These are phyloP conservation scores for Cryptotermes secundus DNA, from an alignment of 1,140 invertebrate species.

Conservation along the genomic window DNA sequence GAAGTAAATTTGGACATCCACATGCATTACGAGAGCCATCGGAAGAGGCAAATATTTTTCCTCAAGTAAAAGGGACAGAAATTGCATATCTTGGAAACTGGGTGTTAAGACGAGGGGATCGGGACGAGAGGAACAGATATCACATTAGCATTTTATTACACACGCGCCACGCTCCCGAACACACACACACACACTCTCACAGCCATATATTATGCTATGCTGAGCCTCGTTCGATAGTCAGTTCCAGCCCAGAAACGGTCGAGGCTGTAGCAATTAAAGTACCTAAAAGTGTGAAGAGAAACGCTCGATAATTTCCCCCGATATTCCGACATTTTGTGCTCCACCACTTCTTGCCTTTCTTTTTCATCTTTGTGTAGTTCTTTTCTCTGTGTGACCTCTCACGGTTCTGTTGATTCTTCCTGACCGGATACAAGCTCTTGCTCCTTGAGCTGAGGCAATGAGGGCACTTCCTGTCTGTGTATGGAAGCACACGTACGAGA, in stretches of 20 bases:
- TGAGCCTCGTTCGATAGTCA: not conserved
- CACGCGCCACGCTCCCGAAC: not conserved
- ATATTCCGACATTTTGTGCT: not conserved
- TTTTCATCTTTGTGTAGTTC: not conserved
- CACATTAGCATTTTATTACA: constrained; percentile 20
- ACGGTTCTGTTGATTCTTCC: not conserved
- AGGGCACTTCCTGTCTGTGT: not conserved
- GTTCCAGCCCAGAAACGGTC: not conserved
- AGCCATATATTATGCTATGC: not conserved
- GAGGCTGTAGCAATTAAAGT: not conserved
- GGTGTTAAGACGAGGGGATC: too few relatives aligned
- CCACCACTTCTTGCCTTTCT: not conserved
- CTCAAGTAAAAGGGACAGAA: not conserved
- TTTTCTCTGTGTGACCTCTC: not conserved
- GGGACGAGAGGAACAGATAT: not conserved
- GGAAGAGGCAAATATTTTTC: too few relatives aligned
- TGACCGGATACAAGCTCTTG: not conserved
- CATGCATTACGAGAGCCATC: too few relatives aligned
- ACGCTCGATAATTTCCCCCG: not conserved
- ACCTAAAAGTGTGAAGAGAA: not conserved
- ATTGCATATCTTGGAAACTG: not conserved
- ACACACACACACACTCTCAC: not conserved
- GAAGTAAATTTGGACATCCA: not conserved
- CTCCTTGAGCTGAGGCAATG: not conserved
- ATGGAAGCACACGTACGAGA: not conserved